phyloP scores from a whole-genome alignment of 2,888 invertebrate species.

The Netelia fuscicornis region DNA sequence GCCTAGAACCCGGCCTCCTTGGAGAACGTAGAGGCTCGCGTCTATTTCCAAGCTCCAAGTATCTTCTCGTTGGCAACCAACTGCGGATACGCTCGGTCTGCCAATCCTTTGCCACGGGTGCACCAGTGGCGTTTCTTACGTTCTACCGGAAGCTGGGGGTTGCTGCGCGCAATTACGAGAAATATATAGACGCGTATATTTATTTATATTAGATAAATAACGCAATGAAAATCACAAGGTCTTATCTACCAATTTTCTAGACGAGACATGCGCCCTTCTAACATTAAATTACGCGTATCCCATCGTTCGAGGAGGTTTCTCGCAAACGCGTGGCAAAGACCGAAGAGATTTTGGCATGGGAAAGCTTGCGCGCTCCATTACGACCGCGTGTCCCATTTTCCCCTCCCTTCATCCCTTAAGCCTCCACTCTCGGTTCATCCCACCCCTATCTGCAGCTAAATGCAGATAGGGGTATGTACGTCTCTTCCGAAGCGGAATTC shows the following conservation, averaged over 20 bases:
- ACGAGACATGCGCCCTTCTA: too few relatives aligned
- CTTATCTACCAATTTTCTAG: too few relatives aligned
- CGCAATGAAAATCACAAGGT: too few relatives aligned
- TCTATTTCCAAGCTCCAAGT: slow-evolving; percentile 45
- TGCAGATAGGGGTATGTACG: too few relatives aligned
- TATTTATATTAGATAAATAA: slow-evolving; percentile 24
- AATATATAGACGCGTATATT: background rate
- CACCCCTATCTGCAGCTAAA: too few relatives aligned
- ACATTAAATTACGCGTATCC: too few relatives aligned
- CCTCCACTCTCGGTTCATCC: background rate
- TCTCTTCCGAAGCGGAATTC: background rate
- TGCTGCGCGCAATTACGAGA: slow-evolving; percentile 25
- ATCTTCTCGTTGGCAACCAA: slow-evolving; percentile 57
- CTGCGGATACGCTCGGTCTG: slow-evolving; percentile 42
- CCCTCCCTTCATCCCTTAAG: slow-evolving; percentile 4
- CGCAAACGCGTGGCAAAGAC: slow-evolving; percentile 50
- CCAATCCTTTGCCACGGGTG: slow-evolving; percentile 42
- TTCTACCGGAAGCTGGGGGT: slow-evolving; percentile 29
- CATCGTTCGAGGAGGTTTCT: slow-evolving; percentile 58
- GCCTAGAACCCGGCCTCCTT: slow-evolving; percentile 22
- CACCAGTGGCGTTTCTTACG: slow-evolving; percentile 30
- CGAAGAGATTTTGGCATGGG: slow-evolving; percentile 65
- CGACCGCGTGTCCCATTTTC: slow-evolving; percentile 56
- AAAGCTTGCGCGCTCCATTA: slow-evolving; percentile 67
- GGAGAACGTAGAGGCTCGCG: slow-evolving; percentile 45